Evolutionary conservation across 1,140 invertebrate species (phyloP).

Genomic region (Sesamia nonagrioides): DNA sequence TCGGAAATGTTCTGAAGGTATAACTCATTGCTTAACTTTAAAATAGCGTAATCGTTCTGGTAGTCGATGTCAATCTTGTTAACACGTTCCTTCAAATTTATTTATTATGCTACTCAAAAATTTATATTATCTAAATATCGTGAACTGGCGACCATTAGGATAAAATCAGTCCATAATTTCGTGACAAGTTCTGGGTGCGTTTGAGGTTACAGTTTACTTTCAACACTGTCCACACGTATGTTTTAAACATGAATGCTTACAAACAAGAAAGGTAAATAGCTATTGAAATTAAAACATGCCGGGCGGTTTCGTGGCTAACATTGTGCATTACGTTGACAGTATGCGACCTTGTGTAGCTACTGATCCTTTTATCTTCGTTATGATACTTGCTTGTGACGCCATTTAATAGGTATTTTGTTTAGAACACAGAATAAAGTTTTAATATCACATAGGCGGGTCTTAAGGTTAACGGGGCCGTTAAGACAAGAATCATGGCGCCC

Average conservation of each 20-base stretch:
- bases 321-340: slow-evolving; percentile 59
- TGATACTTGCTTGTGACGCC: slow-evolving; percentile 65
- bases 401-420: slow-evolving; percentile 70
- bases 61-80: slow-evolving; percentile 24
- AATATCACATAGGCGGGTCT: slow-evolving; percentile 60
- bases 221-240: slow-evolving; percentile 55
- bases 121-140: slow-evolving; percentile 57
- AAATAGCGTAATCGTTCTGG: neutral
- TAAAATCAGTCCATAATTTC: slow-evolving; percentile 61
- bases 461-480: slow-evolving; percentile 51
- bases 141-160: slow-evolving; percentile 56
- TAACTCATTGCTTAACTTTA: neutral
- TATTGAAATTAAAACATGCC: slow-evolving; percentile 62
- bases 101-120: slow-evolving; percentile 51
- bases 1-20: neutral
- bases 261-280: slow-evolving; percentile 56
- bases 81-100: slow-evolving; percentile 14
- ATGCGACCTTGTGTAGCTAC: slow-evolving; percentile 60
- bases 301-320: slow-evolving; percentile 48
- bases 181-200: slow-evolving; percentile 63
- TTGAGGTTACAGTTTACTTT: slow-evolving; percentile 62
- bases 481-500: slow-evolving; percentile 46
- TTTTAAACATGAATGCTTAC: slow-evolving; percentile 61
- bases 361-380: slow-evolving; percentile 70
- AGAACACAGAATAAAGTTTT: slow-evolving; percentile 61